These are phyloP conservation scores for Epirrita christyi DNA, from an alignment of 2,888 invertebrate genomes.

Conservation along the genomic window DNA sequence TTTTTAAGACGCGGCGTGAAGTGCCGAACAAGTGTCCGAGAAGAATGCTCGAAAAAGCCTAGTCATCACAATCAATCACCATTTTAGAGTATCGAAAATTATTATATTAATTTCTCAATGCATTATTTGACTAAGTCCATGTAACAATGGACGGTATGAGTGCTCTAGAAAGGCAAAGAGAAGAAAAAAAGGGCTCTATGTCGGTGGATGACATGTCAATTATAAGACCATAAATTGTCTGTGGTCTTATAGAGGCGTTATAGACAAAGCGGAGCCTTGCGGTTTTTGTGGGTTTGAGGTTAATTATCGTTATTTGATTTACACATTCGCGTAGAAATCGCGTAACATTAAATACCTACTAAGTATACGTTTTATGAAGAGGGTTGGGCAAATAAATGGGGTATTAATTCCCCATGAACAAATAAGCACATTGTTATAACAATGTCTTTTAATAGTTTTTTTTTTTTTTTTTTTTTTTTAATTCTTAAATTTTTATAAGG, in stretches of 20 bases:
- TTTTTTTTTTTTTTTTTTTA: too few relatives aligned
- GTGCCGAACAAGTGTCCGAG: conserved; percentile 30
- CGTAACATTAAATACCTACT: too few relatives aligned
- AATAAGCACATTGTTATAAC: too few relatives aligned
- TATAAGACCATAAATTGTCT: conserved; percentile 74
- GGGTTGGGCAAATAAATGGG: too few relatives aligned
- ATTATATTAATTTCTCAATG: conserved; percentile 78
- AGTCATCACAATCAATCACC: conserved; percentile 82
- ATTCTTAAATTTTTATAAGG: too few relatives aligned
- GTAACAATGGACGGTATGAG: conserved; percentile 72
- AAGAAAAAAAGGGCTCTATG: conserved; percentile 53
- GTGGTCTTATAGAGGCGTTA: conserved; percentile 49
- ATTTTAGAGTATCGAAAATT: conserved; percentile 75
- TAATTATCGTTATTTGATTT: conserved; percentile 9
- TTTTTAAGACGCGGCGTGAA: conserved; percentile 31
- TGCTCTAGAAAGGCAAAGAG: conserved; percentile 57
- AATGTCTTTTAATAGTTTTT: too few relatives aligned
- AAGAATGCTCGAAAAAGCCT: conserved; percentile 52
- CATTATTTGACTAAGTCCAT: conserved; percentile 79
- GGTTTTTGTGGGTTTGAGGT: conserved; percentile 47
- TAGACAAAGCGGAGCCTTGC: conserved; percentile 65
- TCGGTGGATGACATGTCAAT: conserved; percentile 78
- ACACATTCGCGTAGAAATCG: background rate
- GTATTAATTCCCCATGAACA: too few relatives aligned
- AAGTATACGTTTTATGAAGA: too few relatives aligned